A percentile compares a stretch with the other conserved stretches of the same genome.
phyloP scores from a whole-genome alignment of 2,888 invertebrate genomes.

The Drosophila cracens region DNA sequence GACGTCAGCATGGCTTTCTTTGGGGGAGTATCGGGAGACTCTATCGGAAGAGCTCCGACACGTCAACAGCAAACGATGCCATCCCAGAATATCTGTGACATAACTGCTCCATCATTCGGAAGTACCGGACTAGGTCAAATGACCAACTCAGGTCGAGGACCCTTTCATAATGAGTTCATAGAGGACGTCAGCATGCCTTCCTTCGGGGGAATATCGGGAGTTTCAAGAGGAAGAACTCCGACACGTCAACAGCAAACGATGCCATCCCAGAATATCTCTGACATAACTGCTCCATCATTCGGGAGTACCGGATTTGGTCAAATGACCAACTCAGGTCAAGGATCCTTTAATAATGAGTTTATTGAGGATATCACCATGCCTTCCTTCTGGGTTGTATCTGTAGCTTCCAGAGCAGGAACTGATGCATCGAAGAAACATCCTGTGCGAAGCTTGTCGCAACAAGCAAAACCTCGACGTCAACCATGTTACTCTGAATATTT shows the following conservation, averaged over 20 bases:
- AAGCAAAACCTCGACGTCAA: background rate
- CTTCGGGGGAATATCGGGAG: background rate
- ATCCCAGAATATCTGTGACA: too few species aligned
- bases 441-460: constrained; percentile 21
- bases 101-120: fast-evolving
- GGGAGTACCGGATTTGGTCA: background rate
- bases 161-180: background rate
- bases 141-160: too few species aligned
- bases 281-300: background rate
- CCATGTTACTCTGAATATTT: background rate
- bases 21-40: too few species aligned
- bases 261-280: background rate
- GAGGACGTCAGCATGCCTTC: too few species aligned
- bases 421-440: background rate
- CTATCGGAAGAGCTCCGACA: too few species aligned
- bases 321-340: background rate
- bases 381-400: background rate
- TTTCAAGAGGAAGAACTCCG: background rate
- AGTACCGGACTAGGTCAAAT: too few species aligned
- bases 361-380: constrained; percentile 7
- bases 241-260: background rate
- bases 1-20: too few species aligned
- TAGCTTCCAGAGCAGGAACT: background rate
- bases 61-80: too few species aligned
- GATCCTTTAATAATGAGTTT: background rate